A percentile compares a stretch with the other conserved stretches of the same genome.
These are phyloP conservation scores for Sarcoramphus papa DNA, from an alignment of 2,797 vertebrate species.

Conservation along the genomic window DNA sequence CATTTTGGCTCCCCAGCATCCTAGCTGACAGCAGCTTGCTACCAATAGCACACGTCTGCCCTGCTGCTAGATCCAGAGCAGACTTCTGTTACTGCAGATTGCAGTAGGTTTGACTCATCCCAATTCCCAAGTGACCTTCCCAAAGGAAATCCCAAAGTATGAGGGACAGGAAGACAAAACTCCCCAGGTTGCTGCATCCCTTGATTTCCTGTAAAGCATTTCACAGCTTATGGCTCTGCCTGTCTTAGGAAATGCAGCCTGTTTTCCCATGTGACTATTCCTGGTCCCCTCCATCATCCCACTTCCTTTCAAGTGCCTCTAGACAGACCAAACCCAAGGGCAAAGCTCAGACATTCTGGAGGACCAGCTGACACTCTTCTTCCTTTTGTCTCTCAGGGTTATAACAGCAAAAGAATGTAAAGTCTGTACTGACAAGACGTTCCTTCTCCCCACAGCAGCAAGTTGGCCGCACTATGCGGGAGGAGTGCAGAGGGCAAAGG, in stretches of 20 bases:
- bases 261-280: not conserved
- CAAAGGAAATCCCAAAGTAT: not conserved
- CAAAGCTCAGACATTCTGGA: not conserved
- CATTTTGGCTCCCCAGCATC: not conserved
- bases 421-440: not conserved
- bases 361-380: not conserved
- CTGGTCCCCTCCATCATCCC: not conserved
- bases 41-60: not conserved
- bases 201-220: not conserved
- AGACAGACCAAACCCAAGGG: not conserved
- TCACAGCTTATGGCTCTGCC: not conserved
- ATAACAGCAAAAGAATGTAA: not conserved
- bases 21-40: not conserved
- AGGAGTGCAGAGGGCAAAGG: not conserved
- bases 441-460: not conserved
- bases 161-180: not conserved
- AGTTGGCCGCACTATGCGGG: rapidly evolving
- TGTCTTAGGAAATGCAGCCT: not conserved
- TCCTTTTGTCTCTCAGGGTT: not conserved
- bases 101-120: not conserved
- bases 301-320: not conserved
- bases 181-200: not conserved
- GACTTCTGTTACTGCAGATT: not conserved
- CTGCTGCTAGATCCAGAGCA: not conserved
- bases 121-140: not conserved